Conservation (phyloP, 2,797 vertebrate genomes). For the Vultur gryphus region DNA sequence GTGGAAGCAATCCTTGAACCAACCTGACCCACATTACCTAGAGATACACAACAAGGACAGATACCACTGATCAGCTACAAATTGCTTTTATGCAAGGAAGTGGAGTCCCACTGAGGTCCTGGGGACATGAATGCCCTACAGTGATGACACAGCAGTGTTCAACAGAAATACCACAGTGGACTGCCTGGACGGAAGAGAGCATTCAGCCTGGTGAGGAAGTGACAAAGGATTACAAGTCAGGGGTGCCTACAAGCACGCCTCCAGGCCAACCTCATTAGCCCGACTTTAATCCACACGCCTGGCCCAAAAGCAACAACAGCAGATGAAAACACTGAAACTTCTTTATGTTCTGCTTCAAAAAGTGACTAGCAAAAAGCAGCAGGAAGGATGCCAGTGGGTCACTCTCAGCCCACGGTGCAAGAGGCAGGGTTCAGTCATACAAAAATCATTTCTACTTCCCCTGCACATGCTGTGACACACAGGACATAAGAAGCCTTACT, state of each 20-base stretch:
- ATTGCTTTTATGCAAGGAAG: neutral
- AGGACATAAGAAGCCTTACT: neutral
- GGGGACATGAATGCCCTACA: neutral
- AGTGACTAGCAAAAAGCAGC: neutral
- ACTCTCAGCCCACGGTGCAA: neutral
- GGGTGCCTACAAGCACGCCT: neutral
- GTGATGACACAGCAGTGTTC: neutral
- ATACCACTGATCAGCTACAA: neutral
- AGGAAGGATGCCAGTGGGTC: neutral
- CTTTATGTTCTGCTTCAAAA: neutral
- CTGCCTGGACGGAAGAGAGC: neutral
- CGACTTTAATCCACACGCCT: neutral
- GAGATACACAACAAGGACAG: neutral
- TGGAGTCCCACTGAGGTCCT: neutral
- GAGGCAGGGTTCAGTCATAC: neutral
- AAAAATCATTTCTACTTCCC: neutral
- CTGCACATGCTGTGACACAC: neutral
- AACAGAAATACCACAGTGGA: neutral
- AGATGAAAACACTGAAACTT: neutral
- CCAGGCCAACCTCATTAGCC: conserved; percentile 20
- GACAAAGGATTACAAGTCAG: neutral
- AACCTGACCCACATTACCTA: neutral
- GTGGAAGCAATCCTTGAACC: neutral
- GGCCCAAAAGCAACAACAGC: neutral
- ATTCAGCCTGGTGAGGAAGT: neutral